Evolutionary conservation across 2,113 vertebrate genomes (phyloP).

Genomic region (Halcyon malimbica): DNA sequence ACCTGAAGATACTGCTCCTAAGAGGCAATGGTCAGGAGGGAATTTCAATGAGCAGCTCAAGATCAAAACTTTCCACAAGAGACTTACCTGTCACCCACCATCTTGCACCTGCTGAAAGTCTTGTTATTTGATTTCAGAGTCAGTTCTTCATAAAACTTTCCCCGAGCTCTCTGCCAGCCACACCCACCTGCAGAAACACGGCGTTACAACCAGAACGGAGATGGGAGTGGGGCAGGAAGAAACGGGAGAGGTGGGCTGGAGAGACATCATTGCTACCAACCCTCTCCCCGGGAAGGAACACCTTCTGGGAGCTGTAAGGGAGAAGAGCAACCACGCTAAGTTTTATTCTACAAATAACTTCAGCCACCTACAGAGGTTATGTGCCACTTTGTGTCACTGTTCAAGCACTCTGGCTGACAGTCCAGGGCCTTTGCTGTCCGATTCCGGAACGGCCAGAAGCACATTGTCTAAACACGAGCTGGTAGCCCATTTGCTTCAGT

Average conservation of each 20-base stretch:
- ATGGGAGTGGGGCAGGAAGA: background rate
- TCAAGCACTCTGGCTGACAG: background rate
- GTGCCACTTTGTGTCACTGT: background rate
- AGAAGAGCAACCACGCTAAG: background rate
- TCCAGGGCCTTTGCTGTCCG: background rate
- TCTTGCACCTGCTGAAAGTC: background rate
- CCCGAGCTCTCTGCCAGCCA: background rate
- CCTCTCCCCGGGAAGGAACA: background rate
- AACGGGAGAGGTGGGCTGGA: background rate
- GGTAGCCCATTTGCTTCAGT: background rate
- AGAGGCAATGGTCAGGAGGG: background rate
- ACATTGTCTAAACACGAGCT: background rate
- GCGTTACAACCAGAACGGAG: accelerated
- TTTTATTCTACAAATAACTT: background rate
- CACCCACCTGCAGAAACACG: background rate
- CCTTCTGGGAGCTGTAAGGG: background rate
- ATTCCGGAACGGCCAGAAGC: background rate
- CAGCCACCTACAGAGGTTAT: background rate
- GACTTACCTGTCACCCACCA: background rate
- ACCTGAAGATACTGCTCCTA: background rate
- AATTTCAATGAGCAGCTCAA: background rate
- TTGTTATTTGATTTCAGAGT: background rate
- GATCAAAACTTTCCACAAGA: background rate
- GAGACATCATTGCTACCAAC: accelerated
- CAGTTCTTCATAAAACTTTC: background rate